Conservation (phyloP, 2,113 vertebrate species). For the Pelmatolapia mariae region DNA sequence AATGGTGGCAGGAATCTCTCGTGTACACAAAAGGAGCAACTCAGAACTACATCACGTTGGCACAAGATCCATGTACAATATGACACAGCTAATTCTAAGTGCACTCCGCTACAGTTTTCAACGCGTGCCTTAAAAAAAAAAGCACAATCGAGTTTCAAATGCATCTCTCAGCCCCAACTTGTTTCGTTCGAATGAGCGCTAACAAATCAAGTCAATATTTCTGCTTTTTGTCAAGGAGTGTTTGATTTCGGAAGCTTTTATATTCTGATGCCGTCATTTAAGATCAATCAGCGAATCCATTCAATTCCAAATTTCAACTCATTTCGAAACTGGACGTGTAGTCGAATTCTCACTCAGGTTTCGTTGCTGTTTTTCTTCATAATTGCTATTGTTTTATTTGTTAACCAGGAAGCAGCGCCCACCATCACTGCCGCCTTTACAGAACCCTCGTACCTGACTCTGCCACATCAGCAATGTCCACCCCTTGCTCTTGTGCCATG, state of each 20-base stretch:
- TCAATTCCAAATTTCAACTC: not conserved
- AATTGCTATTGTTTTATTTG: slow-evolving; percentile 47
- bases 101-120: not conserved
- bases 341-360: slow-evolving; percentile 35
- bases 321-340: not conserved
- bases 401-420: slow-evolving; percentile 87
- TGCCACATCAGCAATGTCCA: slow-evolving; percentile 99
- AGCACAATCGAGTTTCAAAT: not conserved
- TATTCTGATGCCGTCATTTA: slow-evolving; percentile 58
- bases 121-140: not conserved
- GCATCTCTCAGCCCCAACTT: not conserved
- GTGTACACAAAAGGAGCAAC: not conserved
- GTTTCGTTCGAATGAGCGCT: not conserved
- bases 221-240: slow-evolving; percentile 53
- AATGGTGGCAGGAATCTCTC: not conserved
- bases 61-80: slow-evolving; percentile 46
- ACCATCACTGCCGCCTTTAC: slow-evolving; percentile 88
- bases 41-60: slow-evolving; percentile 3
- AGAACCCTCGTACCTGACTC: slow-evolving; percentile 98
- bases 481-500: slow-evolving; percentile 99
- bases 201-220: not conserved
- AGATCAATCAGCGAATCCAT: slow-evolving; percentile 2
- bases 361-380: slow-evolving; percentile 53
- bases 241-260: slow-evolving; percentile 61
- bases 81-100: not conserved